Percentiles rank a stretch among this genome's conserved stretches.
phyloP scores from a whole-genome alignment of 2,113 vertebrate genomes.

The Thunnus maccoyii region DNA sequence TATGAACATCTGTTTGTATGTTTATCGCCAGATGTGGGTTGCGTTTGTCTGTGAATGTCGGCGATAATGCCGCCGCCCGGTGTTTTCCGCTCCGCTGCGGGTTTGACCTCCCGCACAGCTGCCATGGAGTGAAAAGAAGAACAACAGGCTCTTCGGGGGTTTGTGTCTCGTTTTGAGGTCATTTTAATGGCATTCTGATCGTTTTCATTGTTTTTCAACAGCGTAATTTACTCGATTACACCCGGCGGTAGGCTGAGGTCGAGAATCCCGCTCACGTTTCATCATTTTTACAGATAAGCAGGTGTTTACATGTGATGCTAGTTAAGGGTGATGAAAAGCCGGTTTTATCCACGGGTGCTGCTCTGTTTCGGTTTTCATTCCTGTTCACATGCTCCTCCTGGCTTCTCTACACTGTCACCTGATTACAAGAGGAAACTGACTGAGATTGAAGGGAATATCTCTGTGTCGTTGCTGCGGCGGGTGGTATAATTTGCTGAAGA shows the following conservation, averaged over 20 bases:
- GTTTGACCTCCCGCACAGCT: not conserved
- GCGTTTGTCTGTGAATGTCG: not conserved
- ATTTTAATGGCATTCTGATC: too few species aligned
- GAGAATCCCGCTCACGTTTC: too few species aligned
- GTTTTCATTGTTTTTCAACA: too few species aligned
- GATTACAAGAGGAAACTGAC: slow-evolving; percentile 31
- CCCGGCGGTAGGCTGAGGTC: too few species aligned
- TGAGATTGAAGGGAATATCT: not conserved
- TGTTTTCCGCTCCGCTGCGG: not conserved
- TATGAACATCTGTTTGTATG: slow-evolving; percentile 17
- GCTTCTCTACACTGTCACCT: slow-evolving; percentile 33
- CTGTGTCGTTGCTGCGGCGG: too few species aligned
- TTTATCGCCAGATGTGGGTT: not conserved
- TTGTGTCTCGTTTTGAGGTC: too few species aligned
- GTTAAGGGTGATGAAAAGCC: not conserved
- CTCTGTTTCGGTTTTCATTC: slow-evolving; percentile 17
- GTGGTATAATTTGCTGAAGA: accelerated
- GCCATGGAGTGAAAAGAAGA: not conserved
- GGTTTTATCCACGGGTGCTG: accelerated
- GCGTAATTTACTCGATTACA: too few species aligned
- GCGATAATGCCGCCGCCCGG: accelerated
- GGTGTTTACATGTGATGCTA: not conserved
- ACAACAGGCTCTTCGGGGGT: too few species aligned
- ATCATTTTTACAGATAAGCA: accelerated
- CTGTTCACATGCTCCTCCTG: not conserved